Evolutionary conservation across 2,113 vertebrate species (phyloP), one percentile per base, ranked within the genome.

Genomic region (Acanthochromis polyacanthus): DNA sequence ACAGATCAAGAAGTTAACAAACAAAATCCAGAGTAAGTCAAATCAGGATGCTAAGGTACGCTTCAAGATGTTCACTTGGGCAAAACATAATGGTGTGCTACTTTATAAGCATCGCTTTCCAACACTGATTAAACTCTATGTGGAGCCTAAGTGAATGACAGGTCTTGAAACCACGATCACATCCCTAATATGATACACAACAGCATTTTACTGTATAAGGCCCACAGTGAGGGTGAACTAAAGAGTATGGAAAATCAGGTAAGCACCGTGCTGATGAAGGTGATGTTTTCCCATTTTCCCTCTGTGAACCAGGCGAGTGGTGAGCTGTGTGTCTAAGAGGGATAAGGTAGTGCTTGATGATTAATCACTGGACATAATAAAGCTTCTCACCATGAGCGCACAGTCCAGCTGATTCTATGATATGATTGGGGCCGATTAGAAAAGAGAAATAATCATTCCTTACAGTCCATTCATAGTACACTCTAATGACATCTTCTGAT

Each of bases 401-500:
- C 78, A 82, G 84, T 89, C 89, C 89, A 91, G 87, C 89, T 92
- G 93, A 94, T 91, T 89, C 84, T 46, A 58, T 89, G 90, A 89
- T 89, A 88, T 87, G 91, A 94, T 89, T 85, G 82, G 87, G 68
- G 74, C 50, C 68, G 88, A 91, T 93, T 92, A 89, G 84, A 89
- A 90, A 86, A 71, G 82, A 88, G 83, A 93, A 92, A 92, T 85
- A 92, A 93, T 90, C 80, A 90, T 86, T 84, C 61, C 76, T 88
- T 88, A 89, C 81, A 85, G 90, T 88, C 87, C 85, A 82, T 93
- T 91, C 88, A 84, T 85, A 75, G 90, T 38, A 80, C 75, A 88
- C 87, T 84, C 79, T 92, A 87, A 92, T 93, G 85, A 93, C 85
- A 89, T 89, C 80, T 87, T 88, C 87, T 93, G 92, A 94, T 94